A percentile compares a stretch with the other conserved stretches of the same genome.
These are phyloP conservation scores for Stercorarius parasiticus DNA, from an alignment of 2,113 vertebrate genomes.

Conservation along the genomic window DNA sequence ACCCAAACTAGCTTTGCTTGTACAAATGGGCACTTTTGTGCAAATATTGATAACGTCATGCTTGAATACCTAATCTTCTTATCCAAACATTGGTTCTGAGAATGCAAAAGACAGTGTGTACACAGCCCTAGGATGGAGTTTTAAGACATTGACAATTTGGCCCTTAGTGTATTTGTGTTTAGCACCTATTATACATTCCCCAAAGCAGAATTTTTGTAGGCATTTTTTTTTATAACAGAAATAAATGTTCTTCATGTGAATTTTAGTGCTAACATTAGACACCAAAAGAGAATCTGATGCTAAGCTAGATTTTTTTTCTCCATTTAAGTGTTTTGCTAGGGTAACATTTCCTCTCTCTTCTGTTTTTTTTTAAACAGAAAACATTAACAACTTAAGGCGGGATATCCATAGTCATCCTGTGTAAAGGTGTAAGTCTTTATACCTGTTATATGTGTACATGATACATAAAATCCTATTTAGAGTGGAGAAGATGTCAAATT, in stretches of 20 bases:
- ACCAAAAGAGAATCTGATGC: not conserved
- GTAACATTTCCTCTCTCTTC: not conserved
- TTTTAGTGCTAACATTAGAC: not conserved
- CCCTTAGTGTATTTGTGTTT: not conserved
- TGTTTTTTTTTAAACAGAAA: not conserved
- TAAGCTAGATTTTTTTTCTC: not conserved
- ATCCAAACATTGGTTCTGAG: not conserved
- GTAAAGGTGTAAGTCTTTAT: not conserved
- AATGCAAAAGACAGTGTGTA: not conserved
- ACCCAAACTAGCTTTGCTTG: not conserved
- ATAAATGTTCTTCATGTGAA: not conserved
- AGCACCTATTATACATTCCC: not conserved
- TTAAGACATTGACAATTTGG: not conserved
- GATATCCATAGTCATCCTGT: not conserved
- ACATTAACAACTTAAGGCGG: not conserved
- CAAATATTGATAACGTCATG: not conserved
- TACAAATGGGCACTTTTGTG: not conserved
- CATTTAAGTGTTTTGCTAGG: not conserved
- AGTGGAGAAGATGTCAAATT: not conserved
- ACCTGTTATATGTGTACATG: not conserved
- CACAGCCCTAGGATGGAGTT: not conserved
- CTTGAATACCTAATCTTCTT: not conserved
- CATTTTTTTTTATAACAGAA: not conserved
- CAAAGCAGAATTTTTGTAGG: not conserved
- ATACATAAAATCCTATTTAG: not conserved